Conservation (phyloP, 2,797 vertebrate genomes). For the Muraenolepis orangiensis region DNA sequence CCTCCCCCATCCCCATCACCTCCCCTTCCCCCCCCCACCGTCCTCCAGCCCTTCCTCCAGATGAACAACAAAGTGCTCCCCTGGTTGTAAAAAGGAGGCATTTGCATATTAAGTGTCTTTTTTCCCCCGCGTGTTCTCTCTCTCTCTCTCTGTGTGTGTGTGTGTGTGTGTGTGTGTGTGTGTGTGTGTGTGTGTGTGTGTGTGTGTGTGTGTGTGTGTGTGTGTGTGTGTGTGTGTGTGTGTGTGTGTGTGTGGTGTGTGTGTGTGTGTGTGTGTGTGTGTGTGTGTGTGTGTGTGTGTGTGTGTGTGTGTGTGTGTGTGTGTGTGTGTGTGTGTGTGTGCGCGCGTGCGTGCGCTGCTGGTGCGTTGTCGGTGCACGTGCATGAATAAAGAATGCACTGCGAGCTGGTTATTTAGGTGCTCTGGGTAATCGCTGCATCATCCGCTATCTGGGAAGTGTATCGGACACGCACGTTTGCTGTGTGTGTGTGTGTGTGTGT, state of each 20-base stretch:
- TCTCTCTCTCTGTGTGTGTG: slow-evolving; percentile 17
- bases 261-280: slow-evolving; percentile 8
- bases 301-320: slow-evolving; percentile 5
- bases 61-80: slow-evolving; percentile 46
- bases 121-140: not conserved
- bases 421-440: slow-evolving; percentile 64
- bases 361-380: slow-evolving; percentile 9
- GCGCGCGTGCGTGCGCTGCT: not conserved
- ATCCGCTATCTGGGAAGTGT: slow-evolving; percentile 48
- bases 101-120: slow-evolving; percentile 68
- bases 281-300: not conserved
- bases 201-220: slow-evolving; percentile 7
- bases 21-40: not conserved
- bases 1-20: not conserved
- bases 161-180: not conserved
- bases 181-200: not conserved
- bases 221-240: not conserved
- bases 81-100: slow-evolving; percentile 51
- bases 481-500: no score
- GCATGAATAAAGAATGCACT: slow-evolving; percentile 50
- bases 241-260: slow-evolving; percentile 1
- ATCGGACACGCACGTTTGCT: slow-evolving; percentile 1
- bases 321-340: slow-evolving; percentile 2
- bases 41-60: slow-evolving; percentile 23
- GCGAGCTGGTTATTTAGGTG: slow-evolving; percentile 60